Conservation (phyloP, 2,113 vertebrate species). For the Chaenocephalus aceratus region DNA sequence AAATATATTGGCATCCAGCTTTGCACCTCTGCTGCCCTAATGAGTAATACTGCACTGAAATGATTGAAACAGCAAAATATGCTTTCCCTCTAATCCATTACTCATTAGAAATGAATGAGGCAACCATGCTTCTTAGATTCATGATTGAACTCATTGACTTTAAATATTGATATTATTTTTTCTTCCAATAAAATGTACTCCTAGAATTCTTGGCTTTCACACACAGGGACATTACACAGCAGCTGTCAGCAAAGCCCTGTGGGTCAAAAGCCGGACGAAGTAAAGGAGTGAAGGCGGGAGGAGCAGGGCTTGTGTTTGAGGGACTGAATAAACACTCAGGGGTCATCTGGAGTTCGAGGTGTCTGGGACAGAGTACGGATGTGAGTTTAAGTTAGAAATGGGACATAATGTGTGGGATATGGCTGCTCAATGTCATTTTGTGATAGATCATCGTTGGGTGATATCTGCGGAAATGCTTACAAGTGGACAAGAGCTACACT, state of each 20-base stretch:
- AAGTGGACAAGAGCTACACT: constrained; percentile 38
- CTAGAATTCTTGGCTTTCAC: constrained; percentile 36
- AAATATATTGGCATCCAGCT: not conserved
- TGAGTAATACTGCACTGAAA: not conserved
- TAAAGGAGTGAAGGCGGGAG: constrained; percentile 55
- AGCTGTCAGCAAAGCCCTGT: constrained; percentile 53
- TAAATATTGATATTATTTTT: constrained; percentile 10
- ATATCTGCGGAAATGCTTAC: constrained; percentile 11
- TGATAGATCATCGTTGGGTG: constrained; percentile 27
- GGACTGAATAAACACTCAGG: constrained; percentile 74
- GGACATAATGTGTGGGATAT: constrained; percentile 56
- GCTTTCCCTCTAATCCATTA: constrained; percentile 6
- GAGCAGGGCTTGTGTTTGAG: constrained; percentile 65
- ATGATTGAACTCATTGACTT: constrained; percentile 16
- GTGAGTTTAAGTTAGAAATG: constrained; percentile 14
- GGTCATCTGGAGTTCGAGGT: constrained; percentile 76
- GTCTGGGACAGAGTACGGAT: constrained; percentile 64
- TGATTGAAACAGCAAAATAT: not conserved
- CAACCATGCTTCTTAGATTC: not conserved
- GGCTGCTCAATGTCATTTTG: constrained; percentile 1
- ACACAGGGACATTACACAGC: constrained; percentile 55
- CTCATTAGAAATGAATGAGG: constrained; percentile 28
- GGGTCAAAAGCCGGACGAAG: constrained; percentile 56
- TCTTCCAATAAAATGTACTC: not conserved
- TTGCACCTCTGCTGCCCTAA: no score